Percentiles rank a stretch among this genome's conserved stretches.
Evolutionary conservation across 2,888 invertebrate species (phyloP).

Genomic region (Nezara viridula): DNA sequence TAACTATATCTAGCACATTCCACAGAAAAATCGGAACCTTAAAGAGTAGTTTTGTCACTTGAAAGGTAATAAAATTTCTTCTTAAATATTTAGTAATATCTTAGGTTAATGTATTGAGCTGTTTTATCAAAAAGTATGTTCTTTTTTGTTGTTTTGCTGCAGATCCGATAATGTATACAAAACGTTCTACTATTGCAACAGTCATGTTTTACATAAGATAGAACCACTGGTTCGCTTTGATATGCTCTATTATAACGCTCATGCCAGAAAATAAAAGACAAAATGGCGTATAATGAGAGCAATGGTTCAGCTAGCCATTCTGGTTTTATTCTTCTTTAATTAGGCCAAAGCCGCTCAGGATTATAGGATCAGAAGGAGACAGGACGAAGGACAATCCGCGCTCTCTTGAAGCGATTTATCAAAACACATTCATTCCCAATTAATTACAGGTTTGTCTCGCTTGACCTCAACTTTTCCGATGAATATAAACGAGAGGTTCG

Average conservation of each 20-base stretch:
- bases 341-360: neutral
- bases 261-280: neutral
- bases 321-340: slow-evolving; percentile 21
- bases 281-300: neutral
- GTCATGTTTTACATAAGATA: neutral
- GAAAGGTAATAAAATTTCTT: too few relatives aligned
- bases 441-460: slow-evolving; percentile 47
- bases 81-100: too few relatives aligned
- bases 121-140: neutral
- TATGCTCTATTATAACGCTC: neutral
- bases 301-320: neutral
- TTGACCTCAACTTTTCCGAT: slow-evolving; percentile 37
- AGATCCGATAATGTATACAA: neutral
- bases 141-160: neutral
- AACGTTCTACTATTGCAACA: neutral
- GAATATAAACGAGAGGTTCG: slow-evolving; percentile 32
- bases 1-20: too few relatives aligned
- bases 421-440: slow-evolving; percentile 44
- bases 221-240: neutral
- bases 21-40: too few relatives aligned
- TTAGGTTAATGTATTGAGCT: too few relatives aligned
- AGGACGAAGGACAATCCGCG: slow-evolving; percentile 10
- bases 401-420: slow-evolving; percentile 43
- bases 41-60: too few relatives aligned
- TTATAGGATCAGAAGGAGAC: neutral